Evolutionary conservation across 2,113 vertebrate genomes (phyloP), one percentile per base, ranked within the genome.

Genomic region (Tyto alba): DNA sequence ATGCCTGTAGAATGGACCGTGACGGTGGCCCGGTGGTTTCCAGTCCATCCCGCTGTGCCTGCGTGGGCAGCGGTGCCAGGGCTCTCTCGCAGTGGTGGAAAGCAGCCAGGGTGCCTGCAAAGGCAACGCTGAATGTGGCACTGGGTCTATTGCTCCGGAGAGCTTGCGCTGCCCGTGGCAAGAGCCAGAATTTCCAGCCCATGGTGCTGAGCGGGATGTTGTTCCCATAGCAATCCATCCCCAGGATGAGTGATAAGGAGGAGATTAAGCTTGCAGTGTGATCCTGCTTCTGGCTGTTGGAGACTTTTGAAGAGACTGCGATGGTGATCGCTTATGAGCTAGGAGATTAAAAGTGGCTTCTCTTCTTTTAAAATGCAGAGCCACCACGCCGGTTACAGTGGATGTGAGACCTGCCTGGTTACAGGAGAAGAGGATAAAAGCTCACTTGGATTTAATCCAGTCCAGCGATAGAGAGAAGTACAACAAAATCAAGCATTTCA

Each of bases 91-190:
- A 34, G 71, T 0, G 2, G 62, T 88, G 89, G 83, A 78, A 92
- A 62, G 86, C 85, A 72, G 79, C 55, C n/a, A 59, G 79, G 60
- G 85, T 55, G 78, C 66, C 69, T 79, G 82, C 60, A 67, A 53
- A 77, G 56, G 78, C 82, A n/a, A 2, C 0, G 23, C 55, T 30
- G 64, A 62, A 48, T 5, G 6, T 2, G 14, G 43, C 1, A 14
- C 59, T 60, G 59, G 36, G 29, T 57, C 50, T 77, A 2, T 20
- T 1, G 7, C 56, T 82, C 41, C 2, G 1, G 21, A 78, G 81
- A 62, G 59, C 30, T 89, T 0, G 0, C 0, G 1, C 40, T 80
- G 87, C 38, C 84, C 12, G 0, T 52, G 56, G 59, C 1, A 4
- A 77, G 69, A 91, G 81, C 63, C 25, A 13, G 57, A 72, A 32